Percentiles rank a stretch among this genome's conserved stretches.
Conservation (phyloP, 2,113 vertebrate species). For the Podarcis cretensis region DNA sequence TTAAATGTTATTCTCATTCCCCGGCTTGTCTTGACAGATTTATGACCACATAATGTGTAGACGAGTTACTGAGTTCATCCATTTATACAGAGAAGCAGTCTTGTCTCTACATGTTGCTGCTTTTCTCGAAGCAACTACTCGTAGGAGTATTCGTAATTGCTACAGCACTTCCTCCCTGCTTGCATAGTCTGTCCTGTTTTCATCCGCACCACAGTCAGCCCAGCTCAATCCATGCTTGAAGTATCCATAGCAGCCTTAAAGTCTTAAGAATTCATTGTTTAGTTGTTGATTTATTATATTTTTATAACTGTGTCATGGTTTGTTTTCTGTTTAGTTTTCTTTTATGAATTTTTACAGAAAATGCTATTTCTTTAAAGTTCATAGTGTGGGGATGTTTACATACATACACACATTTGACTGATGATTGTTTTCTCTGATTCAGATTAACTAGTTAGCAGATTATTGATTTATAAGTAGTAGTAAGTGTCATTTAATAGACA, state of each 20-base stretch:
- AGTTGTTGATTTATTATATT: conserved; percentile 38
- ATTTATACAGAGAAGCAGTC: conserved; percentile 56
- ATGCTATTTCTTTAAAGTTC: neutral
- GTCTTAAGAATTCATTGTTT: conserved; percentile 34
- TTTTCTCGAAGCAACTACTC: conserved; percentile 50
- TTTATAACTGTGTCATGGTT: neutral
- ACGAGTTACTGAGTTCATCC: conserved; percentile 64
- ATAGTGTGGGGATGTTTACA: no score
- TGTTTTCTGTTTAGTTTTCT: neutral
- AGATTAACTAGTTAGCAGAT: conserved; percentile 31
- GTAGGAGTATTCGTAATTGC: conserved; percentile 46
- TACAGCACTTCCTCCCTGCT: conserved; percentile 54
- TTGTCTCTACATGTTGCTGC: conserved; percentile 64
- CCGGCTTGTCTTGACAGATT: conserved; percentile 68
- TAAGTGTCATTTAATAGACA: conserved; percentile 14
- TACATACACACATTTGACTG: neutral
- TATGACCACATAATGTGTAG: conserved; percentile 35
- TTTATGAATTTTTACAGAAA: conserved; percentile 15
- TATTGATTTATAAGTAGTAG: conserved; percentile 48
- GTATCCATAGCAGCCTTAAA: conserved; percentile 43
- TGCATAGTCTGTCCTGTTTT: conserved; percentile 58
- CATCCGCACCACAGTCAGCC: conserved; percentile 40
- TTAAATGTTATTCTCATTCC: neutral
- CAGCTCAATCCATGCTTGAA: conserved; percentile 49
- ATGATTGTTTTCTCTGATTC: conserved; percentile 15